phyloP scores from a whole-genome alignment of 2,113 vertebrate species.

The Mandrillus leucophaeus region DNA sequence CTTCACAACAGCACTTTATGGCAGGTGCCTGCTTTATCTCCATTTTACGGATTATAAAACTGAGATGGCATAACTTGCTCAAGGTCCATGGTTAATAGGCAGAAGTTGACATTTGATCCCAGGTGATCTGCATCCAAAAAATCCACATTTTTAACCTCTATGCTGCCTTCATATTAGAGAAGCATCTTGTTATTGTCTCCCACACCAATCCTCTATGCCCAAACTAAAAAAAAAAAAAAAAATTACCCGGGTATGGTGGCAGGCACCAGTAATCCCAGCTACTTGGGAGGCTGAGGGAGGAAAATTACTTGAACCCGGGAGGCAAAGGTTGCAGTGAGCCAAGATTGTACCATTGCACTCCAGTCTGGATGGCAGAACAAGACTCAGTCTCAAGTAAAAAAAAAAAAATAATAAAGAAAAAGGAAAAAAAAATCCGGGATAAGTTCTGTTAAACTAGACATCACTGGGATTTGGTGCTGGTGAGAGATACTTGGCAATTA shows the following conservation, averaged over 20 bases:
- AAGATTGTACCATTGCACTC: too few relatives aligned
- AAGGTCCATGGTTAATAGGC: background rate
- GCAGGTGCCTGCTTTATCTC: background rate
- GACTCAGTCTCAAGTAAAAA: too few relatives aligned
- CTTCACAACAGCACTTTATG: background rate
- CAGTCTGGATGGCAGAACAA: too few relatives aligned
- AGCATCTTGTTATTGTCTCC: background rate
- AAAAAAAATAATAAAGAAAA: too few relatives aligned
- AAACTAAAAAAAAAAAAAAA: background rate
- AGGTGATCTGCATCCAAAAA: background rate
- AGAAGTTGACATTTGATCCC: background rate
- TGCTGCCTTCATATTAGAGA: background rate
- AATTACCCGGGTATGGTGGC: too few relatives aligned
- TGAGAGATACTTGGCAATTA: background rate
- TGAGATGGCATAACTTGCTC: background rate
- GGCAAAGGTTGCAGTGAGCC: too few relatives aligned
- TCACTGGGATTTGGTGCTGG: background rate
- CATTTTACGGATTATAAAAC: slow-evolving; percentile 42
- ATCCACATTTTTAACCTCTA: background rate
- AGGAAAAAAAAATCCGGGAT: background rate
- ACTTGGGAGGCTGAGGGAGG: too few relatives aligned
- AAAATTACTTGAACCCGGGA: too few relatives aligned
- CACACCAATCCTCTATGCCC: background rate
- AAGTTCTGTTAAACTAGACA: background rate
- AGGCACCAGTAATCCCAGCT: too few relatives aligned